Conservation (phyloP, 2,113 vertebrate species). For the Catagonus wagneri region DNA sequence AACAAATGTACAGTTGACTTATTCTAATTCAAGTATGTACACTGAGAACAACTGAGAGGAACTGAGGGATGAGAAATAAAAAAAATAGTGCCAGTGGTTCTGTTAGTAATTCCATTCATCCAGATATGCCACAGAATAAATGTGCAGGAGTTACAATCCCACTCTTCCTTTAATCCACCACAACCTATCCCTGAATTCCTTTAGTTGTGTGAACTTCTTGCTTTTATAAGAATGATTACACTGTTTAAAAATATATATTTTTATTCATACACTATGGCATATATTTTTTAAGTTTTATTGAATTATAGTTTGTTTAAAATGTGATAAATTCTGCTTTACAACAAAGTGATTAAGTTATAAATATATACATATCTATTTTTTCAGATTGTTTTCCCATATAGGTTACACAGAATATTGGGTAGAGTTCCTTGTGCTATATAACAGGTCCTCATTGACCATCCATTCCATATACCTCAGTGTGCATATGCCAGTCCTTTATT, state of each 20-base stretch:
- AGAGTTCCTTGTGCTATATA: too few relatives aligned
- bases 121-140: background rate
- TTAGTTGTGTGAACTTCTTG: conserved; percentile 8
- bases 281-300: too few relatives aligned
- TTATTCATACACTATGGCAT: background rate
- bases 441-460: too few relatives aligned
- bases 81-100: background rate
- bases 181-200: background rate
- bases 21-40: background rate
- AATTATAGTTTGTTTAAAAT: too few relatives aligned
- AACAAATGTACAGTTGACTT: background rate
- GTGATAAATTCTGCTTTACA: too few relatives aligned
- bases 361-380: too few relatives aligned
- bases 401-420: too few relatives aligned
- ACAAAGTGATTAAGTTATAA: too few relatives aligned
- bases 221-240: background rate
- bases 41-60: background rate
- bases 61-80: background rate
- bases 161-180: background rate
- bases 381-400: too few relatives aligned
- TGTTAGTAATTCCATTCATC: background rate
- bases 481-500: too few relatives aligned
- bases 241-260: conserved; percentile 31
- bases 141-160: background rate
- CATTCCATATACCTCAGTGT: too few relatives aligned